These are phyloP conservation scores for Zeugodacus cucurbitae DNA, from an alignment of 1,140 invertebrate genomes.

Conservation along the genomic window DNA sequence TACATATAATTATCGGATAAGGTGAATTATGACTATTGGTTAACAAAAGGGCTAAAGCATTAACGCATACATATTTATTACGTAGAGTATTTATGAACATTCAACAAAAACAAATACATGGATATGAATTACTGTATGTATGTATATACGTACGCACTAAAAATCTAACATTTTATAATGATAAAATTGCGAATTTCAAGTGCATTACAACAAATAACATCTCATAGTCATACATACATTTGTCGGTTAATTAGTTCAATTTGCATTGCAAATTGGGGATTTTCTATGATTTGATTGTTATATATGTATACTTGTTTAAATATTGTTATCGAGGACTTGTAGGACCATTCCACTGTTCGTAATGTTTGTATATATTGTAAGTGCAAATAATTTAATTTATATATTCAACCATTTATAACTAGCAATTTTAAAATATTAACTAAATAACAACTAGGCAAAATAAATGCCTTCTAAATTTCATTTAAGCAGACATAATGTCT, in stretches of 20 bases:
- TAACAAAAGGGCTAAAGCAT: neutral
- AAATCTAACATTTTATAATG: neutral
- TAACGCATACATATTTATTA: neutral
- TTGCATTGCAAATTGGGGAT: neutral
- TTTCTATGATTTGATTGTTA: neutral
- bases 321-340: neutral
- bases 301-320: neutral
- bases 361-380: neutral
- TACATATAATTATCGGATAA: neutral
- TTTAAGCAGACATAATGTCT: slow-evolving; percentile 1
- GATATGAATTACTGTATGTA: neutral
- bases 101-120: slow-evolving; percentile 13
- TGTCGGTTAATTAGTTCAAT: neutral
- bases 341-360: slow-evolving; percentile 8
- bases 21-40: neutral
- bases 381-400: slow-evolving; percentile 31
- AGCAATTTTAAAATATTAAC: slow-evolving; percentile 31
- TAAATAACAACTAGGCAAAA: slow-evolving; percentile 37
- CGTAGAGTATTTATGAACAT: neutral
- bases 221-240: slow-evolving; percentile 26
- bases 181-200: slow-evolving; percentile 20
- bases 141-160: neutral
- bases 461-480: slow-evolving; percentile 22
- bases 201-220: slow-evolving; percentile 35
- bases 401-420: slow-evolving; percentile 29